phyloP scores from a whole-genome alignment of 2,113 vertebrate species.

The Anser cygnoides region DNA sequence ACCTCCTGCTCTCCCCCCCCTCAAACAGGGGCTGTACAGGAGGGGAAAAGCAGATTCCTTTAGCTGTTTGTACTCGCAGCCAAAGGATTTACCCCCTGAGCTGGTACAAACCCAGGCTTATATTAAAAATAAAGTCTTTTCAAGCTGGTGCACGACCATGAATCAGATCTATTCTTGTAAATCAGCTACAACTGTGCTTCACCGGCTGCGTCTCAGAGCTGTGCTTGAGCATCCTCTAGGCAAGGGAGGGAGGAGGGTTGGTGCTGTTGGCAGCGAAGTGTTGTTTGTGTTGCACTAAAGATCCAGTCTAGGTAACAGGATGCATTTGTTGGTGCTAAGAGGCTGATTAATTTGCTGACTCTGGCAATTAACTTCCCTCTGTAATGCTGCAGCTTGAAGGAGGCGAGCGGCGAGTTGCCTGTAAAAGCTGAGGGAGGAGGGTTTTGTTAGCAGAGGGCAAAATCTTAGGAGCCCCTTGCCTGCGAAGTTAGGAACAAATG shows the following conservation, averaged over 20 bases:
- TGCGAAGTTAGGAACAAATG: neutral
- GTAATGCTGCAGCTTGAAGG: neutral
- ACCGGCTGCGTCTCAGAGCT: neutral
- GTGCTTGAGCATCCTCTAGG: neutral
- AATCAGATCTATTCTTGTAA: neutral
- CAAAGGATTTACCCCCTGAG: neutral
- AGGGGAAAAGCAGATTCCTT: neutral
- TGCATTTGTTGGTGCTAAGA: neutral
- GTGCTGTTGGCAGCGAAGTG: neutral
- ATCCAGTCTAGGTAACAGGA: neutral
- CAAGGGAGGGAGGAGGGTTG: neutral
- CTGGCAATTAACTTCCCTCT: neutral
- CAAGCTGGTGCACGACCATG: neutral
- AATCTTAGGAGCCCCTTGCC: neutral
- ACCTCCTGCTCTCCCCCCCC: neutral
- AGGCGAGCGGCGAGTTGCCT: neutral
- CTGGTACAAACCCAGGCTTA: neutral
- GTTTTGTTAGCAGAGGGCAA: neutral
- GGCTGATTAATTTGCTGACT: neutral
- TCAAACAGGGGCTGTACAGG: neutral
- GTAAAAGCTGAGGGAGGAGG: neutral
- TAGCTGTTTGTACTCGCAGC: accelerated
- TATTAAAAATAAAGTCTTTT: neutral
- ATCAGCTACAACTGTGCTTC: neutral
- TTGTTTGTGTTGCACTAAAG: neutral